A percentile compares a stretch with the other conserved stretches of the same genome.
These are phyloP conservation scores for Nebria salina DNA, from an alignment of 2,888 invertebrate genomes.

Conservation along the genomic window DNA sequence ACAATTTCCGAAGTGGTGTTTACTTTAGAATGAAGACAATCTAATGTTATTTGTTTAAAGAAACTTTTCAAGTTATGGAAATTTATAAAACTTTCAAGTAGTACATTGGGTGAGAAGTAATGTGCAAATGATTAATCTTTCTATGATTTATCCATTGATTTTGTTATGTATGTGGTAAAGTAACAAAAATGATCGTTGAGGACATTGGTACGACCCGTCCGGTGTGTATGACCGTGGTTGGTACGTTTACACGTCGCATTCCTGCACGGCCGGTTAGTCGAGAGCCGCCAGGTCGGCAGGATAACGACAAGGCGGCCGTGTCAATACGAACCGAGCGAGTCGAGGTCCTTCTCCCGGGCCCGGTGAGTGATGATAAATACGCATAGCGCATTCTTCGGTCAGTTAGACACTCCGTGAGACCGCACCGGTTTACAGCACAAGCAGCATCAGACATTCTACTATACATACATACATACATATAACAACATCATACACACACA, in stretches of 20 bases:
- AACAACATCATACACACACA: neutral
- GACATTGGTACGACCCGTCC: neutral
- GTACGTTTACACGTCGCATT: slow-evolving; percentile 23
- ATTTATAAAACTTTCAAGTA: no score
- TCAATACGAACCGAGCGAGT: slow-evolving; percentile 25
- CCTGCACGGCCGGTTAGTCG: slow-evolving; percentile 19
- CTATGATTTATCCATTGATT: neutral
- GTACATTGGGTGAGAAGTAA: no score
- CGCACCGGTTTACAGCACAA: slow-evolving; percentile 22
- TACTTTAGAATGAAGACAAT: no score
- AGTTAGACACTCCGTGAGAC: slow-evolving; percentile 31
- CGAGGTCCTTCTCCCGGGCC: slow-evolving; percentile 17
- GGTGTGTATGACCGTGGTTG: slow-evolving; percentile 6
- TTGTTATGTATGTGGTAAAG: neutral
- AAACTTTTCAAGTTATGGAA: no score
- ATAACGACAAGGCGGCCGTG: slow-evolving; percentile 29
- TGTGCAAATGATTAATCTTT: no score
- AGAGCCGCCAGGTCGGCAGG: slow-evolving; percentile 20
- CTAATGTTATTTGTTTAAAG: no score
- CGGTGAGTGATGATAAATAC: slow-evolving; percentile 44
- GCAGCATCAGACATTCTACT: slow-evolving; percentile 8
- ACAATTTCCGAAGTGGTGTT: no score
- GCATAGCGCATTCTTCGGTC: slow-evolving; percentile 39
- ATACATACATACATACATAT: slow-evolving; percentile 11
- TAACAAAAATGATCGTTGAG: neutral